Evolutionary conservation across 1,140 invertebrate genomes (phyloP).

Genomic region (Tetramorium alpestre): DNA sequence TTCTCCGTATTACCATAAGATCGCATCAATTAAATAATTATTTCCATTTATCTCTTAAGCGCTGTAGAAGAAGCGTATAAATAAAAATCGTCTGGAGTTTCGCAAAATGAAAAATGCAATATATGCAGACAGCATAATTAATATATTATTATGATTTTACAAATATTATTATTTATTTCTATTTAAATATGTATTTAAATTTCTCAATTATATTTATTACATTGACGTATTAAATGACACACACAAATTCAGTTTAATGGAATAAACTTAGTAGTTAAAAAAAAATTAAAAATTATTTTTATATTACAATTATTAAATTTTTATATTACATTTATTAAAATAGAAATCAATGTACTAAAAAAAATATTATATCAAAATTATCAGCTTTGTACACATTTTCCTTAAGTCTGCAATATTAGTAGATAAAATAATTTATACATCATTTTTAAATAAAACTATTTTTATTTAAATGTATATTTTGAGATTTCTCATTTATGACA

Average conservation of each 20-base stretch:
- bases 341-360: background rate
- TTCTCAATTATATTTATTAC: background rate
- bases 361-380: background rate
- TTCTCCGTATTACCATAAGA: conserved; percentile 38
- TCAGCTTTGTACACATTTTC: background rate
- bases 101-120: background rate
- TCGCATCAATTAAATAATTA: conserved; percentile 42
- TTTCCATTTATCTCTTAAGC: background rate
- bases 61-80: background rate
- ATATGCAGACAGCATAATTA: background rate
- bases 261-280: background rate
- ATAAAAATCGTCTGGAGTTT: background rate
- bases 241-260: background rate
- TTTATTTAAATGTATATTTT: too few species aligned
- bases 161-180: background rate
- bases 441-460: too few species aligned
- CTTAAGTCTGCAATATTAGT: background rate
- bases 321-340: background rate
- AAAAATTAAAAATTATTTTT: background rate
- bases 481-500: background rate
- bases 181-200: background rate
- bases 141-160: background rate
- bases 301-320: background rate
- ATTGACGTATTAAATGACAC: background rate
- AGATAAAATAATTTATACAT: too few species aligned